Conservation (phyloP, 2,888 invertebrate species). For the Drosophila vallismaia region DNA sequence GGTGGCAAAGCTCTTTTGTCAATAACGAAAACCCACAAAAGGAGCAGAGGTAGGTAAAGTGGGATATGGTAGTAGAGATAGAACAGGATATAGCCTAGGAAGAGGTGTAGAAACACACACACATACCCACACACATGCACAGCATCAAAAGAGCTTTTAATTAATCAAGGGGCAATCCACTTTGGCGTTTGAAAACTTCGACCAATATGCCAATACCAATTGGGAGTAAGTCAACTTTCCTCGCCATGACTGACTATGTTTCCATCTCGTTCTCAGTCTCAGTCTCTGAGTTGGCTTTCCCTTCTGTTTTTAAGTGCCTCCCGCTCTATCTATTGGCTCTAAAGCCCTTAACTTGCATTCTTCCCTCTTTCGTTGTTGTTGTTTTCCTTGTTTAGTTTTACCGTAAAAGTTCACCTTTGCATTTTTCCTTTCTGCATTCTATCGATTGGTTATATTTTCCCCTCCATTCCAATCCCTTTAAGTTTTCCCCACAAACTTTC, state of each 20-base stretch:
- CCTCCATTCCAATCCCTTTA: not conserved
- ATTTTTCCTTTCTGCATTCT: constrained; percentile 17
- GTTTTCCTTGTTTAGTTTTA: not conserved
- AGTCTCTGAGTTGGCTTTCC: not conserved
- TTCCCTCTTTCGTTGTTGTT: constrained; percentile 7
- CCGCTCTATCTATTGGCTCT: not conserved
- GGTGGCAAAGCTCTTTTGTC: constrained; percentile 25
- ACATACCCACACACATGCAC: constrained; percentile 6
- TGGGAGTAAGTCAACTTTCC: constrained; percentile 38
- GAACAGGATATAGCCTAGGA: constrained; percentile 4
- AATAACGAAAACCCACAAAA: not conserved
- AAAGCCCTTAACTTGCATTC: constrained; percentile 6
- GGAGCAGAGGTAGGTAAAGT: not conserved
- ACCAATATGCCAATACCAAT: constrained; percentile 67
- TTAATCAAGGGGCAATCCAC: constrained; percentile 76
- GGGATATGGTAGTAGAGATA: not conserved
- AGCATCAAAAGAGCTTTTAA: constrained; percentile 62
- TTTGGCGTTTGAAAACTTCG: constrained; percentile 63
- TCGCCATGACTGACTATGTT: constrained; percentile 5
- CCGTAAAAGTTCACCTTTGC: constrained; percentile 1
- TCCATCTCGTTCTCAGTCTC: not conserved
- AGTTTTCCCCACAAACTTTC: not conserved
- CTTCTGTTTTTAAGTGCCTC: not conserved
- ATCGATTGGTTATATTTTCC: constrained; percentile 18
- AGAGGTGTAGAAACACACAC: constrained; percentile 13